Base-by-base conservation (phyloP, 2,888 invertebrate species). In the Eupeodes luniger region DNA sequence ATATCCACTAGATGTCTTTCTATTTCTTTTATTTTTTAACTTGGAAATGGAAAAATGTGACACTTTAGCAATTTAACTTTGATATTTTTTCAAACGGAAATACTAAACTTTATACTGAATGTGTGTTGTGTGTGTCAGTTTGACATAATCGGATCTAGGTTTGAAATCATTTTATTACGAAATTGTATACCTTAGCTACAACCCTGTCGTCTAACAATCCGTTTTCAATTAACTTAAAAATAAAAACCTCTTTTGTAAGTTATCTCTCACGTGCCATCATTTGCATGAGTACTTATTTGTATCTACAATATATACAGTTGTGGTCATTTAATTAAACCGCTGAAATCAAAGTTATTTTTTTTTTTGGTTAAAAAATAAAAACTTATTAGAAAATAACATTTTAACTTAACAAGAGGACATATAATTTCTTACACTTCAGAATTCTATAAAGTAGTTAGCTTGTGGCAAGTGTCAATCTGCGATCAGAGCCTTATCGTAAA, bases 151-250 rank as follows among this genome's bases (percentile, higher is more conserved):
- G 66, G 5, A 34, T 27, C 27, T 36, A 19, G 44, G 72, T 55
- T 69, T n/a, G 40, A 10, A 57, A 12, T 34, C 11, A n/a, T 64
- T 34, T 44, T 64, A 53, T 72, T 67, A 10, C 5, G 7, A 19
- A 53, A 19, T 12, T 27, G 44, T 70, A 27, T 44, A 0, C 6
- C 27, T 27, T 27, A 27, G 27, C 27, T 27, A 27, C 27, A 27
- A 27, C 27, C 27, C 27, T 27, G 27, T 27, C 61, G 40, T 40
- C 40, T 40, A 14, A 11, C 19, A 76, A 34, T 27, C 19, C 19
- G 14, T 64, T 79, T 70, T 44, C 57, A 75, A 82, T 82, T 86
- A 81, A 70, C 76, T 66, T 19, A 1, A 27, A 57, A 14, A 27
- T 44, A 40, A 40, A 40, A 40, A 40, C 5, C 40, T 40, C 27